These are phyloP conservation scores for Dicaeum eximium DNA, from an alignment of 2,113 vertebrate species.

Conservation along the genomic window DNA sequence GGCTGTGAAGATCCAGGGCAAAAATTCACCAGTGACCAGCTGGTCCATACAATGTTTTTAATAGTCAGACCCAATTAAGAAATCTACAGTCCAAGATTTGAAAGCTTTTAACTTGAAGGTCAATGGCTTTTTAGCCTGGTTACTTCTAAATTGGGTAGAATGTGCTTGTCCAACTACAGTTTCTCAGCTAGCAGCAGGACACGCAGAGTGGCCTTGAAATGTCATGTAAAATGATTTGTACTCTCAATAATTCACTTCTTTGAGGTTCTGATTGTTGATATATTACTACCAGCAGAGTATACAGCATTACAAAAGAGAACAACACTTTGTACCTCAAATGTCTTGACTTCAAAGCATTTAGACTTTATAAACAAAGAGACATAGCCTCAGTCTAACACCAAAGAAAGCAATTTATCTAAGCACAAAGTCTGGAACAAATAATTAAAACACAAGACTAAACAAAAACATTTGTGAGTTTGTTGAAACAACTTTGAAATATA, in stretches of 20 bases:
- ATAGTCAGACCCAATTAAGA: background rate
- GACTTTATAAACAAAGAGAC: constrained; percentile 8
- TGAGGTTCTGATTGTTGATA: background rate
- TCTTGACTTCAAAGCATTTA: constrained; percentile 30
- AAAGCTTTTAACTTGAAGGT: background rate
- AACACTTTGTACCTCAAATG: background rate
- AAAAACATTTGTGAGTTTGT: constrained; percentile 39
- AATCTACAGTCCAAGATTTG: background rate
- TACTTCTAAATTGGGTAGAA: background rate
- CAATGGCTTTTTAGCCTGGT: background rate
- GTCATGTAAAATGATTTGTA: background rate
- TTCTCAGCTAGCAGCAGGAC: background rate
- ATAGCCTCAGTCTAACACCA: background rate
- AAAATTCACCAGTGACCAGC: background rate
- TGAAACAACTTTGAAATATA: constrained; percentile 17
- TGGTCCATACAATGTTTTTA: background rate
- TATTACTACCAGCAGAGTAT: background rate
- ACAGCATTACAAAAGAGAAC: background rate
- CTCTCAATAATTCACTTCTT: background rate
- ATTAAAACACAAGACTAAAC: constrained; percentile 50
- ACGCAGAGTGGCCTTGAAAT: background rate
- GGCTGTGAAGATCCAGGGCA: background rate
- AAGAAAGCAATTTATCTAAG: constrained; percentile 44
- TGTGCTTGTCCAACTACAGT: background rate
- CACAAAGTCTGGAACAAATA: constrained; percentile 38